Conservation (phyloP, 2,113 vertebrate species). For the Salvator merianae region DNA sequence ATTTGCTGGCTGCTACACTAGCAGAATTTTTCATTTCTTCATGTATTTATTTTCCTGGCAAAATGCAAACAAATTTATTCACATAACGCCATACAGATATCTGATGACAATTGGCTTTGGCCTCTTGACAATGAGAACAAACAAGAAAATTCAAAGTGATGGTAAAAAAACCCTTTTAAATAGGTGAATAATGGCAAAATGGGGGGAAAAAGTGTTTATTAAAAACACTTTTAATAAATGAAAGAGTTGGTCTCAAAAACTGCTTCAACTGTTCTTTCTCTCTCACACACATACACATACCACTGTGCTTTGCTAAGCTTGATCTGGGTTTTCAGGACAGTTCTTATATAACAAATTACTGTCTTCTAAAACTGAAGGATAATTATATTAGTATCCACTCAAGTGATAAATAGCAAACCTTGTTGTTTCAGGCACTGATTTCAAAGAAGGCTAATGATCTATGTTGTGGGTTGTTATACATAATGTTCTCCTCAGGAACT, state of each 20-base stretch:
- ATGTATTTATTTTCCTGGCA: no score
- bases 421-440: conserved; percentile 16
- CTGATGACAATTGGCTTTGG: neutral
- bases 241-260: neutral
- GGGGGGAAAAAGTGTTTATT: no score
- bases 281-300: neutral
- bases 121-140: neutral
- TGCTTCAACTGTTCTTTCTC: neutral
- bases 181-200: neutral
- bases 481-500: neutral
- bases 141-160: neutral
- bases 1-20: no score
- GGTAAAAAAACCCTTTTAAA: neutral
- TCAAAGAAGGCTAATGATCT: neutral
- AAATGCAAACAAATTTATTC: no score
- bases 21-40: neutral
- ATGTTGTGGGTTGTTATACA: neutral
- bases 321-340: neutral
- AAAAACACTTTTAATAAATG: neutral
- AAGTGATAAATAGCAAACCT: conserved; percentile 19
- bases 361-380: conserved; percentile 65
- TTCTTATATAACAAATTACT: conserved; percentile 44
- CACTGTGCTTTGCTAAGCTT: neutral
- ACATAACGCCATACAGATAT: no score
- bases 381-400: conserved; percentile 58